Evolutionary conservation across 2,113 vertebrate species (phyloP).

Genomic region (Montifringilla adamsi): DNA sequence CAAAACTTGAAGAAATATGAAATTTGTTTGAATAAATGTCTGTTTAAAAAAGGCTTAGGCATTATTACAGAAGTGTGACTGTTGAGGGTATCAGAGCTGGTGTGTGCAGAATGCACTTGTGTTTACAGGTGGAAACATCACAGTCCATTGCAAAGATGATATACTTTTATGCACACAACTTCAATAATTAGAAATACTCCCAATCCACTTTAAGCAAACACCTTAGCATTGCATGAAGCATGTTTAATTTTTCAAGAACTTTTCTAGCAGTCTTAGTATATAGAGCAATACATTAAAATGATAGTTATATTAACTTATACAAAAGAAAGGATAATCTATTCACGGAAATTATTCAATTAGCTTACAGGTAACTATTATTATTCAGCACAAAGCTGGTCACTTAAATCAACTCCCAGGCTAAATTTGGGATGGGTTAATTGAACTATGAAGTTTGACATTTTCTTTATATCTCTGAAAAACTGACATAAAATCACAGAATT

Average conservation of each 20-base stretch:
- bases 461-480: not conserved
- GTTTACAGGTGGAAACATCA: not conserved
- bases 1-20: not conserved
- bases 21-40: not conserved
- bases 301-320: not conserved
- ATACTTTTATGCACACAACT: not conserved
- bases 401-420: not conserved
- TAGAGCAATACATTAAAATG: not conserved
- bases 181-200: not conserved
- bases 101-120: not conserved
- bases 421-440: not conserved
- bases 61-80: not conserved
- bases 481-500: not conserved
- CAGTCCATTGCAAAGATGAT: not conserved
- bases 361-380: not conserved
- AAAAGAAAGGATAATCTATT: not conserved
- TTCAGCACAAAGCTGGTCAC: not conserved
- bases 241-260: not conserved
- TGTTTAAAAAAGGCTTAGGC: not conserved
- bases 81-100: not conserved
- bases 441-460: not conserved
- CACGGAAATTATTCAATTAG: not conserved
- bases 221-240: not conserved
- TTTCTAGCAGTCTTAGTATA: not conserved
- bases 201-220: not conserved